A percentile compares a stretch with the other conserved stretches of the same genome.
Conservation (phyloP, 2,888 invertebrate genomes). For the Sarcophaga variegata region DNA sequence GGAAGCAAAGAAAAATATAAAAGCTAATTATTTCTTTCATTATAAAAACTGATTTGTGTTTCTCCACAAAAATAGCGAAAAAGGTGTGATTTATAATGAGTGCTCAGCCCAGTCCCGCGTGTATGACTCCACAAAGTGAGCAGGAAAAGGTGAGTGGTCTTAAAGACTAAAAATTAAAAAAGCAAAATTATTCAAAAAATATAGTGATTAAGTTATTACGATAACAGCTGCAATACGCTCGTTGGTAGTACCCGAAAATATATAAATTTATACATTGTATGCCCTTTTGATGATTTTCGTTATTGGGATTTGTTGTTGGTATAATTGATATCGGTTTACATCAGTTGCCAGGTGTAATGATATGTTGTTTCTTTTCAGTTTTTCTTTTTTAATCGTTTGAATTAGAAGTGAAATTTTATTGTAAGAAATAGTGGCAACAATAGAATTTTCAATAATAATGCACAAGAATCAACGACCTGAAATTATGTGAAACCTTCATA, state of each 20-base stretch:
- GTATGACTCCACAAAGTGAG: constrained; percentile 86
- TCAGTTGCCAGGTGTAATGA: constrained; percentile 59
- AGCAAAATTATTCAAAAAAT: neutral
- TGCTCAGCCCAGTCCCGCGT: constrained; percentile 89
- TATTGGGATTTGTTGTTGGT: constrained; percentile 17
- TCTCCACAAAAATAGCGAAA: constrained; percentile 46
- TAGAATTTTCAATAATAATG: constrained; percentile 46
- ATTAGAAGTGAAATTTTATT: neutral
- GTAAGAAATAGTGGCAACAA: constrained; percentile 17
- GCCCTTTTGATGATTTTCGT: constrained; percentile 46
- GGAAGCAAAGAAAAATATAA: constrained; percentile 22
- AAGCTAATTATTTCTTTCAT: constrained; percentile 34
- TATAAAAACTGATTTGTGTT: constrained; percentile 22
- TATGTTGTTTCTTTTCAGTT: neutral
- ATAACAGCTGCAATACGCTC: constrained; percentile 46
- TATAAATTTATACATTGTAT: constrained; percentile 16
- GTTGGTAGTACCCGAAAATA: no score
- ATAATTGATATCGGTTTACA: constrained; percentile 23
- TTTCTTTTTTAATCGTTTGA: constrained; percentile 14
- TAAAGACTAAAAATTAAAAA: constrained; percentile 7
- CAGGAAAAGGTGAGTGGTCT: constrained; percentile 84
- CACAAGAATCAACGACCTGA: constrained; percentile 66
- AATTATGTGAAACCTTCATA: constrained; percentile 59
- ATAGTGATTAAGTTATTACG: neutral
- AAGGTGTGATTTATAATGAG: constrained; percentile 84